phyloP scores from a whole-genome alignment of 2,888 invertebrate genomes.

The Latheticus oryzae region DNA sequence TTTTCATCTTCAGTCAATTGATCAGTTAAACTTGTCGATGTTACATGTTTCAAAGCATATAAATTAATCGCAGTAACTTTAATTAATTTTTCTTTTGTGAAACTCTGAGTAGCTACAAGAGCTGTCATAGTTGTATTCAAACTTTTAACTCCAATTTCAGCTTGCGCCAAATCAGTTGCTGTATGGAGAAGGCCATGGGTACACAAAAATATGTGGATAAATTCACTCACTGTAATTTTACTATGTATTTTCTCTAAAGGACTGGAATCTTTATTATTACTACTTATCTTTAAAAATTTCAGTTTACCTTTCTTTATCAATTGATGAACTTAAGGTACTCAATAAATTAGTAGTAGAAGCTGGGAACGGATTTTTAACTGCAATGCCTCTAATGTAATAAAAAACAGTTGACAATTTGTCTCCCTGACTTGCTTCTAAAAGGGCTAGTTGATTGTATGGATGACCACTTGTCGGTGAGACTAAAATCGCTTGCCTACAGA shows the following conservation, averaged over 20 bases:
- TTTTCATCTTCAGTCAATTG: slow-evolving; percentile 72
- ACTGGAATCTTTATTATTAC: slow-evolving; percentile 52
- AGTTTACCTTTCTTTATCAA: slow-evolving; percentile 65
- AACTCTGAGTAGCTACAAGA: slow-evolving; percentile 82
- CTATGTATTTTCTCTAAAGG: slow-evolving; percentile 67
- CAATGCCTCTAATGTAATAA: slow-evolving; percentile 86
- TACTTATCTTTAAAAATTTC: slow-evolving; percentile 1
- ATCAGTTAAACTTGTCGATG: slow-evolving; percentile 65
- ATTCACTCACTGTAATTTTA: slow-evolving; percentile 72
- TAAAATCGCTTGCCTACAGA: slow-evolving; percentile 75
- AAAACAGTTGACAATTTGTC: slow-evolving; percentile 86
- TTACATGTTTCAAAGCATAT: slow-evolving; percentile 75
- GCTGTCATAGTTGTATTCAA: slow-evolving; percentile 79
- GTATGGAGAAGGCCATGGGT: slow-evolving; percentile 72
- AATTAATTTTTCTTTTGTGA: slow-evolving; percentile 79
- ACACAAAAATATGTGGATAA: slow-evolving; percentile 71
- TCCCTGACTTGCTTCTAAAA: slow-evolving; percentile 83
- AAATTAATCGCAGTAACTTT: slow-evolving; percentile 83
- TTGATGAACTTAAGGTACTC: slow-evolving; percentile 74
- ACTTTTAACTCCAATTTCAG: slow-evolving; percentile 72
- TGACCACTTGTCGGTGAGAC: slow-evolving; percentile 84
- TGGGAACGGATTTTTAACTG: slow-evolving; percentile 87
- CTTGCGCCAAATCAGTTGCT: slow-evolving; percentile 70
- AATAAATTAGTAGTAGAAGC: slow-evolving; percentile 84
- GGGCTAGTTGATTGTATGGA: slow-evolving; percentile 89